Evolutionary conservation across 1,140 invertebrate species (phyloP).

Genomic region (Musca domestica): DNA sequence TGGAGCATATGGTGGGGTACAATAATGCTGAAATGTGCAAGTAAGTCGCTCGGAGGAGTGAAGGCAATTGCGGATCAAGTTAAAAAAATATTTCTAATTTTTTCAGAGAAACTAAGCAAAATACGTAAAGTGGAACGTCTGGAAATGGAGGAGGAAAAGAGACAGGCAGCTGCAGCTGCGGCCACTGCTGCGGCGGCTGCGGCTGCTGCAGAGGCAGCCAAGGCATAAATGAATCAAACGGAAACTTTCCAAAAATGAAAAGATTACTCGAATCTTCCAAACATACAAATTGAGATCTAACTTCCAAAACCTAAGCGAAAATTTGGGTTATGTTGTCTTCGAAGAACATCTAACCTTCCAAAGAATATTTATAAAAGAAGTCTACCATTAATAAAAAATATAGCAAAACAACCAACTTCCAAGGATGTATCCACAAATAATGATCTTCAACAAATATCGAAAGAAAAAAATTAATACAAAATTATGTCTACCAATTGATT

Average conservation of each 20-base stretch:
- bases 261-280: too few relatives aligned
- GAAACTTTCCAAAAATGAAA: too few relatives aligned
- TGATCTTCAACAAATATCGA: too few relatives aligned
- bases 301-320: too few relatives aligned
- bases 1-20: conserved; percentile 97
- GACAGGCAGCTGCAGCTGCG: conserved; percentile 44
- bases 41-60: conserved; percentile 57
- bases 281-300: too few relatives aligned
- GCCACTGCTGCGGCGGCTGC: conserved; percentile 27
- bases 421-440: too few relatives aligned
- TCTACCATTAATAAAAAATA: too few relatives aligned
- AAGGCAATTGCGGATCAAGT: not conserved
- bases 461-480: too few relatives aligned
- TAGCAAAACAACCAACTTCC: too few relatives aligned
- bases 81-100: not conserved
- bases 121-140: conserved; percentile 51
- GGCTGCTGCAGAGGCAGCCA: conserved; percentile 32
- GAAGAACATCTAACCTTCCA: too few relatives aligned
- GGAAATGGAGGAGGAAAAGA: conserved; percentile 49
- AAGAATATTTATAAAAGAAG: too few relatives aligned
- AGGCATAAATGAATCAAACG: conserved; percentile 21
- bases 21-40: conserved; percentile 77
- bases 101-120: conserved; percentile 46
- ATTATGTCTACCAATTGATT: not conserved
- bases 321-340: too few relatives aligned